A percentile compares a stretch with the other conserved stretches of the same genome.
These are phyloP conservation scores for Carassius gibelio DNA, from an alignment of 2,113 vertebrate species.

Conservation along the genomic window DNA sequence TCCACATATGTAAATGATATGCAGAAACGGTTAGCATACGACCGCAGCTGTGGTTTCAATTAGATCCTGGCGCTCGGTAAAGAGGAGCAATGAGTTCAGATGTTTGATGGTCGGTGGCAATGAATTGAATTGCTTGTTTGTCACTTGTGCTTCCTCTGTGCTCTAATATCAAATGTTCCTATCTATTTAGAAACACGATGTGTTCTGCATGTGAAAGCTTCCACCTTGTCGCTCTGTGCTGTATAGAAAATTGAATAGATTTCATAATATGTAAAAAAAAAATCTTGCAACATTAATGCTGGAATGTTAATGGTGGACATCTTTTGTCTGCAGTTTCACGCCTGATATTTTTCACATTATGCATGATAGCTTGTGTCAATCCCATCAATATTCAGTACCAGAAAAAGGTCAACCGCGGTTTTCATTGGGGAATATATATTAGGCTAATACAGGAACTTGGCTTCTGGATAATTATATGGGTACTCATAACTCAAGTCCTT, in stretches of 20 bases:
- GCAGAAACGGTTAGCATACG: not conserved
- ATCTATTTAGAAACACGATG: not conserved
- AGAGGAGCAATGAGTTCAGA: not conserved
- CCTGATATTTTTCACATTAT: constrained; percentile 37
- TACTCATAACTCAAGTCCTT: constrained; percentile 64
- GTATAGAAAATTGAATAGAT: not conserved
- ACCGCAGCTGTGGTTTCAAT: constrained; percentile 2
- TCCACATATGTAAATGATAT: constrained; percentile 2
- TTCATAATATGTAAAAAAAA: not conserved
- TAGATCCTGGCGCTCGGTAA: not conserved
- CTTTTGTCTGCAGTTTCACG: not conserved
- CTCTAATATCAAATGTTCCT: not conserved
- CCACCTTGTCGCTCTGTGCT: not conserved
- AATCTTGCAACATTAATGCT: not conserved
- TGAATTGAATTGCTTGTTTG: not conserved
- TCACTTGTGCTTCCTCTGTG: not conserved
- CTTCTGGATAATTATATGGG: constrained; percentile 60
- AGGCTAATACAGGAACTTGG: constrained; percentile 36
- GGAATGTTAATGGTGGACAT: not conserved
- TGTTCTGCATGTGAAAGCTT: not conserved
- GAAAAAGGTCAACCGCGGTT: constrained; percentile 31
- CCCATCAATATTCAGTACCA: constrained; percentile 41
- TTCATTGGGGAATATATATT: constrained; percentile 38
- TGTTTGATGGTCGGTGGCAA: not conserved
- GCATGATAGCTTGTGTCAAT: constrained; percentile 41